Evolutionary conservation across 2,113 vertebrate genomes (phyloP).

Genomic region (Tyrannus savana): DNA sequence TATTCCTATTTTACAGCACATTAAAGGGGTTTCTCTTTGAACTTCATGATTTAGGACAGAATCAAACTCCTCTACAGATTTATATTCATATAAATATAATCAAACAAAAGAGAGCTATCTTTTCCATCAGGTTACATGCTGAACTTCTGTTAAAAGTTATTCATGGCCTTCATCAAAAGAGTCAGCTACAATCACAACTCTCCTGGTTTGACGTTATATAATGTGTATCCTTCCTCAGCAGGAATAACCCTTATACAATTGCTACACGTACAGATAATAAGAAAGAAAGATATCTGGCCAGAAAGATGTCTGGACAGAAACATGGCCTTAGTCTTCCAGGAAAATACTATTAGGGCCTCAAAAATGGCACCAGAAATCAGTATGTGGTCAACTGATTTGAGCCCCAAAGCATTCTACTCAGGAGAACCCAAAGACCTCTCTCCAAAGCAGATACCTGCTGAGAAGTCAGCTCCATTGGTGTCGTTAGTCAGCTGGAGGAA

Average conservation of each 20-base stretch:
- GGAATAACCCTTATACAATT: neutral
- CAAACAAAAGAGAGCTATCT: neutral
- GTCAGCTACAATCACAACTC: neutral
- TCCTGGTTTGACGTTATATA: neutral
- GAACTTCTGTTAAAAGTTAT: neutral
- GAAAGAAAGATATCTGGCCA: neutral
- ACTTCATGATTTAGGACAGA: neutral
- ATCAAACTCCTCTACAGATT: neutral
- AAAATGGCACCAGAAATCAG: neutral
- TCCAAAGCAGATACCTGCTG: neutral
- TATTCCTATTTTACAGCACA: neutral
- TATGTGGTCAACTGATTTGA: neutral
- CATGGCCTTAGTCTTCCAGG: neutral
- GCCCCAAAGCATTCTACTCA: neutral
- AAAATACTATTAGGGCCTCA: neutral
- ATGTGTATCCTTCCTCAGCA: slow-evolving; percentile 17
- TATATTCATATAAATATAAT: neutral
- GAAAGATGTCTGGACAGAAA: neutral
- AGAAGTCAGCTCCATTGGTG: neutral
- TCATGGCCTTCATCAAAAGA: neutral
- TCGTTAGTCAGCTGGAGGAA: neutral
- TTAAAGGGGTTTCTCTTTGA: neutral
- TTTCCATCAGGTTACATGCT: neutral
- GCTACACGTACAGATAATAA: neutral
- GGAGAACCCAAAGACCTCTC: neutral